phyloP scores from a whole-genome alignment of 2,113 vertebrate species.

The Numida meleagris region DNA sequence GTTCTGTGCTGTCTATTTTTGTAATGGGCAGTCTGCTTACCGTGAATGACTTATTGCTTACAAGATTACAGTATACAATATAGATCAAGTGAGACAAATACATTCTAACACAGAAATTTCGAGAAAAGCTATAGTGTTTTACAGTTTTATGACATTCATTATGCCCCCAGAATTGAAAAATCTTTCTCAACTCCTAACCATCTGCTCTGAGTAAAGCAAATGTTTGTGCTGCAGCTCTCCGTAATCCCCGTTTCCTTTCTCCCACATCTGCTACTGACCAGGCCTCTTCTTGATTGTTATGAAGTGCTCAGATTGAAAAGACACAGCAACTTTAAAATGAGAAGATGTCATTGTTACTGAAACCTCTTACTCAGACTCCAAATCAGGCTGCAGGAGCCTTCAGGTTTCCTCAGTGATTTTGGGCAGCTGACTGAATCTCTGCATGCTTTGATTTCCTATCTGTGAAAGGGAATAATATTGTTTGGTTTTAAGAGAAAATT shows the following conservation, averaged over 20 bases:
- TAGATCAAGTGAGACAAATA: slow-evolving; percentile 3
- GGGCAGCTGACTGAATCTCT: background rate
- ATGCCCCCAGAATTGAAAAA: slow-evolving; percentile 34
- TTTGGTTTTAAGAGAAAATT: background rate
- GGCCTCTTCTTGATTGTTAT: slow-evolving; percentile 9
- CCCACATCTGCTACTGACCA: slow-evolving; percentile 40
- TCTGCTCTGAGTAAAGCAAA: slow-evolving; percentile 57
- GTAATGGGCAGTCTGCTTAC: background rate
- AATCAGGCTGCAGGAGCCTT: background rate
- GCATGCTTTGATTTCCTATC: background rate
- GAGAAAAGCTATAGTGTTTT: slow-evolving; percentile 7
- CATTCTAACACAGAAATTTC: background rate
- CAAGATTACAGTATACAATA: background rate
- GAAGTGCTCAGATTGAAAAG: slow-evolving; percentile 19
- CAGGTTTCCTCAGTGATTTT: background rate
- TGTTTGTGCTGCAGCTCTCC: slow-evolving; percentile 45
- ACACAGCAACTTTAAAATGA: background rate
- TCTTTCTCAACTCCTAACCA: slow-evolving; percentile 29
- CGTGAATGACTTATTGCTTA: background rate
- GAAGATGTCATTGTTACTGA: background rate
- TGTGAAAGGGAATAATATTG: background rate
- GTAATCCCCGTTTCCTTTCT: slow-evolving; percentile 60
- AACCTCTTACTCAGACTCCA: background rate
- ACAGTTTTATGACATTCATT: slow-evolving; percentile 27
- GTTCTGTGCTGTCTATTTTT: background rate